These are phyloP conservation scores for Eudyptes chrysolophus DNA, from an alignment of 2,113 vertebrate genomes.

Conservation along the genomic window DNA sequence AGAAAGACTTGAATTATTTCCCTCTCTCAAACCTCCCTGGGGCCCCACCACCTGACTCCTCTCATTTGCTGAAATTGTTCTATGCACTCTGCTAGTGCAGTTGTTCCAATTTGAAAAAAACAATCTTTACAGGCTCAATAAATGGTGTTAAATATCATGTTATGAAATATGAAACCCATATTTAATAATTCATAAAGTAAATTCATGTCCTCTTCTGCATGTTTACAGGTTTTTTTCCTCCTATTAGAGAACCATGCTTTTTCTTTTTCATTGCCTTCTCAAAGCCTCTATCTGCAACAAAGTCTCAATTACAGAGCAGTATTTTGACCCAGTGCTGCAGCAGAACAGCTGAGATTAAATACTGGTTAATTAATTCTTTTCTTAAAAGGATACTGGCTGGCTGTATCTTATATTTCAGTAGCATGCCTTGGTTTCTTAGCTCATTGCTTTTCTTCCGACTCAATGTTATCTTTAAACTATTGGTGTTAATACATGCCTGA, in stretches of 20 bases:
- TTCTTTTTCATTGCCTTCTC: not conserved
- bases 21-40: not conserved
- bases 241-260: not conserved
- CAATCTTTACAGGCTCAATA: not conserved
- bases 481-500: not conserved
- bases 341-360: not conserved
- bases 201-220: not conserved
- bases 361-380: not conserved
- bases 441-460: not conserved
- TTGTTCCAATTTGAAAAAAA: not conserved
- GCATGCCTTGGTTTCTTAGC: not conserved
- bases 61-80: not conserved
- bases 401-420: not conserved
- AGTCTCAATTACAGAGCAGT: not conserved
- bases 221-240: not conserved
- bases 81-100: not conserved
- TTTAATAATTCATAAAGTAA: not conserved
- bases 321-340: not conserved
- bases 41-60: not conserved
- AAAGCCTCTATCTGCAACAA: not conserved
- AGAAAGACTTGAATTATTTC: not conserved
- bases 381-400: not conserved
- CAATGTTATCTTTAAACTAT: not conserved
- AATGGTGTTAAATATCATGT: not conserved
- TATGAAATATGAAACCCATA: not conserved